Evolutionary conservation across 92 coral and sea anemone genomes (phyloP).

Genomic region (Zoanthus sansibaricus): DNA sequence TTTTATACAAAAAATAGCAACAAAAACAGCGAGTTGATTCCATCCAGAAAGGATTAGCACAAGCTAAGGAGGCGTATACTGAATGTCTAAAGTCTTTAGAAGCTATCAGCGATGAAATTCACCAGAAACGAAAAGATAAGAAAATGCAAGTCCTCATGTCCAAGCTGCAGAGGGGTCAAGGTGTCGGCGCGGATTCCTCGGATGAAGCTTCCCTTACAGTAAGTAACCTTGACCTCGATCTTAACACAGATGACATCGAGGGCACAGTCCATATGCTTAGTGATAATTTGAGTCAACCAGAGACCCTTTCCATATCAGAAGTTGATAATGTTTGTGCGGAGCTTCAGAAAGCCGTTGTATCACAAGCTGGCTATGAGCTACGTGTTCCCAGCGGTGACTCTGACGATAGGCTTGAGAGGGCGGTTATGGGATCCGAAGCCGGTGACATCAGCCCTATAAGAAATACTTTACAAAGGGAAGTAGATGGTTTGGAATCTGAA

Average conservation of each 20-base stretch:
- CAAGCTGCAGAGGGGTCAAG: constrained; percentile 85
- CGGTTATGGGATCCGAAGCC: constrained; percentile 33
- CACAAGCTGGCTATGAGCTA: constrained; percentile 24
- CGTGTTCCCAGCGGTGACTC: background rate
- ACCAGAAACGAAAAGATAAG: constrained; percentile 85
- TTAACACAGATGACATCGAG: constrained; percentile 56
- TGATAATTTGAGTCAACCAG: constrained; percentile 24
- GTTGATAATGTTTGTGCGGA: constrained; percentile 29
- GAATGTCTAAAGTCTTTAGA: constrained; percentile 87
- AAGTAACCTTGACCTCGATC: constrained; percentile 84
- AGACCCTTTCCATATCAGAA: constrained; percentile 32
- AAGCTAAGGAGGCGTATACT: constrained; percentile 88
- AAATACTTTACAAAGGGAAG: constrained; percentile 37
- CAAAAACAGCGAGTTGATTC: constrained; percentile 89
- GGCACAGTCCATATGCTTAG: constrained; percentile 32
- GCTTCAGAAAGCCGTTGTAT: constrained; percentile 17
- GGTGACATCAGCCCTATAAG: background rate
- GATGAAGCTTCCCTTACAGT: constrained; percentile 84
- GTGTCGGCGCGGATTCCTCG: constrained; percentile 98
- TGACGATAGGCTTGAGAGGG: background rate
- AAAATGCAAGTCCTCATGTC: constrained; percentile 74
- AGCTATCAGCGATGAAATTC: constrained; percentile 95
- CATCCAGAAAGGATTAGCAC: constrained; percentile 77
- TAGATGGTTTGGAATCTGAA: constrained; percentile 41
- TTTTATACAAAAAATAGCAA: constrained; percentile 66